Conservation (phyloP, 64 coral and sea anemone genomes). For the Montipora cactus region DNA sequence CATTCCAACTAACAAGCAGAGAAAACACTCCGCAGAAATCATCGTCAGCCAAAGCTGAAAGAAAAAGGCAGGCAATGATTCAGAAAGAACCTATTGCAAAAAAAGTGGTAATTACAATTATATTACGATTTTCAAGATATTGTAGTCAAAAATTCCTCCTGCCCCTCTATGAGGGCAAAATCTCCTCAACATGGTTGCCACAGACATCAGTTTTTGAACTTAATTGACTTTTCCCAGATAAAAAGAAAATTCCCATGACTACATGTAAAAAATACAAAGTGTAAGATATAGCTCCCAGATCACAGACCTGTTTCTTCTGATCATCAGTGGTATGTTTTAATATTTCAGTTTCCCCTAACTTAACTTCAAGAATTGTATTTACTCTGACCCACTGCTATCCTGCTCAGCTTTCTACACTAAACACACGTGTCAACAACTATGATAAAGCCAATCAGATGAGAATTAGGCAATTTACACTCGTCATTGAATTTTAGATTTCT, state of each 20-base stretch:
- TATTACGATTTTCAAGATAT: neutral
- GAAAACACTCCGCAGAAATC: constrained; percentile 20
- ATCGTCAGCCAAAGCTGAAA: constrained; percentile 13
- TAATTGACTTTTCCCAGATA: no score
- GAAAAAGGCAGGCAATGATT: neutral
- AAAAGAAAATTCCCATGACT: neutral
- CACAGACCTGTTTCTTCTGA: constrained; percentile 1
- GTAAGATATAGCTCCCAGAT: constrained; percentile 16
- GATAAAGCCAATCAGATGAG: neutral
- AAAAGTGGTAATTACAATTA: neutral
- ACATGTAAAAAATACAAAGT: neutral
- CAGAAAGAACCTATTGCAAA: neutral
- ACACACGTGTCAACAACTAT: neutral
- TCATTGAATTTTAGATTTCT: no score
- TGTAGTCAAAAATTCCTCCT: neutral
- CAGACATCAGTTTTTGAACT: neutral
- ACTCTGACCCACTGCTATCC: neutral
- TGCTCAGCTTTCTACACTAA: neutral
- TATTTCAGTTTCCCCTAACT: neutral
- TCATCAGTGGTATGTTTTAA: neutral
- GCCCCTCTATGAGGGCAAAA: neutral
- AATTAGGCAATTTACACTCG: no score
- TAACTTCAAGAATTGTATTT: neutral
- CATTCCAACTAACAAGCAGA: neutral
- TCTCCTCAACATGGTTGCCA: neutral